phyloP scores from a whole-genome alignment of 1,140 invertebrate genomes.

The Sycophaga agraensis region DNA sequence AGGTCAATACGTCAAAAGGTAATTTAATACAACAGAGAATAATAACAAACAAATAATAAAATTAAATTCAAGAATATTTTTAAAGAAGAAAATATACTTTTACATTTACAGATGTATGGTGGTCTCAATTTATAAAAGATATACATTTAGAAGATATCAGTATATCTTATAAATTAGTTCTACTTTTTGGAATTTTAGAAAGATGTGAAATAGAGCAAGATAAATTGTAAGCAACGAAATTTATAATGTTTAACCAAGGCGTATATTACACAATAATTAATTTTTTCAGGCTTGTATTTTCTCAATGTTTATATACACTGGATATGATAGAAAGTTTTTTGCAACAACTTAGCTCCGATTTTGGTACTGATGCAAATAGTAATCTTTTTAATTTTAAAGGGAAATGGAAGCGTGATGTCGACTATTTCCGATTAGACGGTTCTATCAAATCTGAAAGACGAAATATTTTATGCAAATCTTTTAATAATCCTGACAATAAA shows the following conservation, averaged over 20 bases:
- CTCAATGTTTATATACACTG: slow-evolving; percentile 85
- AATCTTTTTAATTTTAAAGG: slow-evolving; percentile 58
- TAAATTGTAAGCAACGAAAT: slow-evolving; percentile 72
- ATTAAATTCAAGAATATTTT: no score
- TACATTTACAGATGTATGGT: slow-evolving; percentile 53
- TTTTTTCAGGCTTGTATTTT: slow-evolving; percentile 79
- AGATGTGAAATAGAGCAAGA: slow-evolving; percentile 87
- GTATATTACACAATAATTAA: slow-evolving; percentile 6
- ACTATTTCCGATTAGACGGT: slow-evolving; percentile 93
- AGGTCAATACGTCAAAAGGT: not conserved
- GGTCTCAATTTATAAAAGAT: slow-evolving; percentile 54
- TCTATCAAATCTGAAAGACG: slow-evolving; percentile 76
- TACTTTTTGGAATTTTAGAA: slow-evolving; percentile 82
- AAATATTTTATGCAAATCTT: slow-evolving; percentile 75
- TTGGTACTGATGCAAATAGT: slow-evolving; percentile 53
- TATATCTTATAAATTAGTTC: slow-evolving; percentile 76
- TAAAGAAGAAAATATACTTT: not conserved
- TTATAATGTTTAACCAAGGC: not conserved
- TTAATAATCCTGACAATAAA: slow-evolving; percentile 79
- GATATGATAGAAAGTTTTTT: slow-evolving; percentile 92
- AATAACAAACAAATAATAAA: no score
- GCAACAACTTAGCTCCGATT: slow-evolving; percentile 66
- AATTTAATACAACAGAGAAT: no score
- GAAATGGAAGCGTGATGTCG: slow-evolving; percentile 75
- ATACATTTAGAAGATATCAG: slow-evolving; percentile 61